Evolutionary conservation across 2,797 vertebrate genomes (phyloP).

Genomic region (Sphenodon punctatus): DNA sequence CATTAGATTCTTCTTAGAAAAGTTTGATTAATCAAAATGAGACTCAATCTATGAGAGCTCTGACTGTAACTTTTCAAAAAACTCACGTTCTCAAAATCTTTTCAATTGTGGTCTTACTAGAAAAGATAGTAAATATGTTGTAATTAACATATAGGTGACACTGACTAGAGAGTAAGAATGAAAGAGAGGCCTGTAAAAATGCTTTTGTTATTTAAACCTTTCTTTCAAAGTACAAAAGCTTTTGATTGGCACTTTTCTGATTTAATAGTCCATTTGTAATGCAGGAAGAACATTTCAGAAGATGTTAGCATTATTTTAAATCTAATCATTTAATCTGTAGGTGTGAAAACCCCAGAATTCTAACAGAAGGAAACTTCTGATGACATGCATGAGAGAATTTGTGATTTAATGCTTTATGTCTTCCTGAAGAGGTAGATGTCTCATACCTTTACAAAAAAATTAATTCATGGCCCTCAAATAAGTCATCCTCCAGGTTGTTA

Average conservation of each 20-base stretch:
- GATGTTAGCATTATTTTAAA: conserved; percentile 75
- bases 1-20: conserved; percentile 55
- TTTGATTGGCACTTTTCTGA: conserved; percentile 76
- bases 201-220: conserved; percentile 76
- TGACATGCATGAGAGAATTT: conserved; percentile 29
- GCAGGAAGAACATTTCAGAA: conserved; percentile 72
- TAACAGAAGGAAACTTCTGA: conserved; percentile 57
- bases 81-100: conserved; percentile 62
- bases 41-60: conserved; percentile 33
- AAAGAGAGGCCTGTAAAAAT: conserved; percentile 68
- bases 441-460: conserved; percentile 49
- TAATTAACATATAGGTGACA: conserved; percentile 75
- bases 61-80: conserved; percentile 66
- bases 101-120: conserved; percentile 62
- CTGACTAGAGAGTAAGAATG: conserved; percentile 50
- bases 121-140: conserved; percentile 69
- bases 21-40: conserved; percentile 56
- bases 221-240: conserved; percentile 73
- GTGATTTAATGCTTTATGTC: conserved; percentile 43
- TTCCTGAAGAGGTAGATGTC: conserved; percentile 32
- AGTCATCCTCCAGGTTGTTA: background rate
- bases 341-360: conserved; percentile 65
- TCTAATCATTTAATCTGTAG: conserved; percentile 74
- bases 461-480: conserved; percentile 20
- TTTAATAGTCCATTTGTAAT: conserved; percentile 79